A percentile compares a stretch with the other conserved stretches of the same genome.
These are phyloP conservation scores for Cynaeus angustus DNA, from an alignment of 2,888 invertebrate genomes.

Conservation along the genomic window DNA sequence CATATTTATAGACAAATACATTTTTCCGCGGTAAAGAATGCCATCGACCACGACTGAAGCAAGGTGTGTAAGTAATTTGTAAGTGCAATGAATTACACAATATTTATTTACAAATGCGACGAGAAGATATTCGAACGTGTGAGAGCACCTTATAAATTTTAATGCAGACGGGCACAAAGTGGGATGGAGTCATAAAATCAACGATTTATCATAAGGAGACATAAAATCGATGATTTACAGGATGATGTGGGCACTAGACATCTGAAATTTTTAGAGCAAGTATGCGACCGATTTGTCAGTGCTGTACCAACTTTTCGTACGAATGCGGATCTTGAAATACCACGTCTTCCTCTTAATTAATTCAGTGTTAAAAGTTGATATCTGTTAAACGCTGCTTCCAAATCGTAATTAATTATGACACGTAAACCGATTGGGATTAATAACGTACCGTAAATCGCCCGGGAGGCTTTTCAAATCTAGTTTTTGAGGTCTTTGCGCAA, in stretches of 20 bases:
- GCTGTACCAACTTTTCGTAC: too few species aligned
- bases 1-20: slow-evolving; percentile 3
- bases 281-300: too few species aligned
- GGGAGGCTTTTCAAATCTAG: neutral
- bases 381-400: too few species aligned
- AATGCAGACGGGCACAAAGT: slow-evolving; percentile 22
- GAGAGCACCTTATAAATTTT: slow-evolving; percentile 38
- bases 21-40: slow-evolving; percentile 21
- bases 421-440: neutral
- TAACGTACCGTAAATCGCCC: neutral
- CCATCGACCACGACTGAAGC: slow-evolving; percentile 35
- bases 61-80: slow-evolving; percentile 43
- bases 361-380: slow-evolving; percentile 4
- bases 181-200: slow-evolving; percentile 17
- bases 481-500: slow-evolving; percentile 1
- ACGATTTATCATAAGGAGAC: slow-evolving; percentile 22
- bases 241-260: neutral
- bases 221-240: slow-evolving; percentile 13
- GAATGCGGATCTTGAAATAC: too few species aligned
- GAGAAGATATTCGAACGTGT: slow-evolving; percentile 30
- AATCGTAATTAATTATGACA: neutral
- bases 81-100: slow-evolving; percentile 44
- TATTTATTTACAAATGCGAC: slow-evolving; percentile 41
- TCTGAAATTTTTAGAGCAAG: neutral
- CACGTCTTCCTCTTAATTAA: neutral